Conservation (phyloP, 2,797 vertebrate species). For the Cygnus olor region DNA sequence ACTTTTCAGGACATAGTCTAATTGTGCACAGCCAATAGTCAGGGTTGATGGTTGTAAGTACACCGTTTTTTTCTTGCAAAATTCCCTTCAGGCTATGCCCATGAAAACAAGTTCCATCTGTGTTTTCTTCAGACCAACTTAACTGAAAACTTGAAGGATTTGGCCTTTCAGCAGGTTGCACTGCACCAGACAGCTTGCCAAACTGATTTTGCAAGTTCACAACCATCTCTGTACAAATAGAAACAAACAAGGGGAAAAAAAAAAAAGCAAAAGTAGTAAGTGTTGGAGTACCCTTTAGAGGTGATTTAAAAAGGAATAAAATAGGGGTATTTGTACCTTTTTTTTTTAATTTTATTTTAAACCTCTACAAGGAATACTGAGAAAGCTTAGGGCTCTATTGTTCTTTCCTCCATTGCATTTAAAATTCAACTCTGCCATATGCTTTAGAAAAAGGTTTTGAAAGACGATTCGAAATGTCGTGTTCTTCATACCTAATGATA, state of each 20-base stretch:
- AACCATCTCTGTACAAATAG: slow-evolving; percentile 78
- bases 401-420: neutral
- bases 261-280: neutral
- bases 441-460: neutral
- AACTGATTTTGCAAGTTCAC: slow-evolving; percentile 83
- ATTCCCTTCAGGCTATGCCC: slow-evolving; percentile 76
- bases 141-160: slow-evolving; percentile 83
- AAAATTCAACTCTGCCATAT: neutral
- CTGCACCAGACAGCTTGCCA: slow-evolving; percentile 68
- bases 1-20: slow-evolving; percentile 74
- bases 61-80: slow-evolving; percentile 62
- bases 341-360: neutral
- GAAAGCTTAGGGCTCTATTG: neutral
- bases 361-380: neutral
- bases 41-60: slow-evolving; percentile 64
- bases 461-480: neutral
- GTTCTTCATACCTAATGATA: neutral
- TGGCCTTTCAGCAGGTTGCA: slow-evolving; percentile 36
- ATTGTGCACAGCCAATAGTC: slow-evolving; percentile 83
- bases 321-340: neutral
- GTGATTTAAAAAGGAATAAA: neutral
- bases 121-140: slow-evolving; percentile 77
- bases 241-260: neutral
- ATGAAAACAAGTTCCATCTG: slow-evolving; percentile 78
- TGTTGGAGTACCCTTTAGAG: neutral